Evolutionary conservation across 64 coral and sea anemone species (phyloP).

Genomic region (Pocillopora verrucosa): DNA sequence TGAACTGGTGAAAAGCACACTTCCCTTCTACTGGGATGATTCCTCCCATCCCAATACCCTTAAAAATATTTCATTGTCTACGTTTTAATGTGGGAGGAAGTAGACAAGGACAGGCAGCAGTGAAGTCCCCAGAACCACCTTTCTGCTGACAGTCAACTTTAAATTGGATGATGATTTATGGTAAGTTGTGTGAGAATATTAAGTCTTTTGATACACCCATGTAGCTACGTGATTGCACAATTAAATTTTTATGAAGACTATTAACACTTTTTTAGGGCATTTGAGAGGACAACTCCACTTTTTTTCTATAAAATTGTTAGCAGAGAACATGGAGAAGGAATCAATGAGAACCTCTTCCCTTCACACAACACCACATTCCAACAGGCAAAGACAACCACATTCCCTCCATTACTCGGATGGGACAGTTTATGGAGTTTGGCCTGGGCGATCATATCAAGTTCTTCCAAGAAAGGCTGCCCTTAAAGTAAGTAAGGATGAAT

Average conservation of each 20-base stretch:
- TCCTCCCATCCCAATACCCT: constrained; percentile 6
- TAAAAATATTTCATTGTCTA: constrained; percentile 17
- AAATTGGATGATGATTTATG: constrained; percentile 27
- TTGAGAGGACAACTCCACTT: background rate
- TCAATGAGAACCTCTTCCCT: background rate
- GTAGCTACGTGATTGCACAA: no score
- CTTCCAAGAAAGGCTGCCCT: background rate
- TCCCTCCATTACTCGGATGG: background rate
- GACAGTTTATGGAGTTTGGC: background rate
- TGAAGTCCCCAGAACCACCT: constrained; percentile 6
- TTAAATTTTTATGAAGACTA: no score
- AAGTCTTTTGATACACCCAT: no score
- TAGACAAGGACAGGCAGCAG: constrained; percentile 27
- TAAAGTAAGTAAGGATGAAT: no score
- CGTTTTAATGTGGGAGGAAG: constrained; percentile 23
- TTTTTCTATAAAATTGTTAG: background rate
- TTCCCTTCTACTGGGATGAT: constrained; percentile 38
- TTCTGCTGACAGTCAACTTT: constrained; percentile 34
- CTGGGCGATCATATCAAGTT: background rate
- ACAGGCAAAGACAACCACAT: background rate
- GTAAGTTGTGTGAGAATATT: background rate
- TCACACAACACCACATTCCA: background rate
- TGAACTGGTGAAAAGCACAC: background rate
- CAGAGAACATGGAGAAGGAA: background rate
- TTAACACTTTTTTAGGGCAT: background rate